Evolutionary conservation across 1,140 invertebrate genomes (phyloP), one percentile per base, ranked within the genome.

Genomic region (Chrysopa pallens): DNA sequence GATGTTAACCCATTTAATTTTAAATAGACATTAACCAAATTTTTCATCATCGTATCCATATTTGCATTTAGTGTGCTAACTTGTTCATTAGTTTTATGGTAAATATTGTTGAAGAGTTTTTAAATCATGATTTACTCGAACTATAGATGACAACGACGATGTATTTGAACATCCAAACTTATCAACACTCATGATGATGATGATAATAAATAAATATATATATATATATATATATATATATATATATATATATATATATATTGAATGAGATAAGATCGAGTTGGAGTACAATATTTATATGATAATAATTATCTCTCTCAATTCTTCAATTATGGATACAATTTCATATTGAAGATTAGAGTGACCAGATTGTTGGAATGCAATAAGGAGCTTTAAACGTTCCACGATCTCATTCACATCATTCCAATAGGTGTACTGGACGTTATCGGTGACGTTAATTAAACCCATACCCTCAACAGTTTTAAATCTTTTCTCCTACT

Each of bases 381-480:
- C 52, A 12, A 57, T 36, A 8, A 63, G 39, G 17, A 62, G 37
- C 15, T 50, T 40, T 6, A 62, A 39, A 45, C 54, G 48, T 17
- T 57, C 52, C 2, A 60, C 50, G 11, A 61, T 23, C 49, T 62
- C 56, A 44, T 61, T 58, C 9, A 52, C 50, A 51, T 60, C 50
- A 48, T 60, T 50, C 51, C 50, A 62, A 50, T 59, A 53, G 11
- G 53, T 48, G 44, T 56, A 54, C 46, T 51, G 46, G 38, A 47
- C 38, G 36, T 44, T 29, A 35, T 45, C 17, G 5, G 17, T 23
- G 17, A 23, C 17, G 2, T 23, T 2, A 2, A 23, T 23, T 5
- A 23, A 23, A 2, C 17, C 17, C 17, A 23, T 23, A 23, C 17
- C 17, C 2, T 23, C 17, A n/a, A n/a, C n/a, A 5, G 17, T 5